phyloP scores from a whole-genome alignment of 2,888 invertebrate genomes.

The Aricia artaxerxes region DNA sequence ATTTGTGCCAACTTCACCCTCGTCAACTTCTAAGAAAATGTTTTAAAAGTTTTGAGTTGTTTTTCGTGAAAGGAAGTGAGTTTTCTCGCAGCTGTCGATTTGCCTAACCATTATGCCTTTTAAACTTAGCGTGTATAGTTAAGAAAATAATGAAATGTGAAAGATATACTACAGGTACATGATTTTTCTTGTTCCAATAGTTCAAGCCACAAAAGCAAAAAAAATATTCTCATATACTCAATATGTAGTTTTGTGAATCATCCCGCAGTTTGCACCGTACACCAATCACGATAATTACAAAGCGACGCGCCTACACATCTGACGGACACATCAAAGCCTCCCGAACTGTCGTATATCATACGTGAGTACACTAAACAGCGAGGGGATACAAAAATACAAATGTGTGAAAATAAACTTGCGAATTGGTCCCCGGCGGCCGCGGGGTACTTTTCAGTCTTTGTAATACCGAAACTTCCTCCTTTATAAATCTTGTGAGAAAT shows the following conservation, averaged over 20 bases:
- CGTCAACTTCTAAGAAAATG: constrained; percentile 15
- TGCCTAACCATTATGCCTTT: neutral
- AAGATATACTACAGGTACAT: neutral
- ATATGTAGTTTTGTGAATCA: neutral
- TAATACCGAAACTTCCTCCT: constrained; percentile 41
- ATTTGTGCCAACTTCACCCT: constrained; percentile 6
- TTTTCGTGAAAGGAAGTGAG: neutral
- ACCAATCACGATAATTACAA: constrained; percentile 26
- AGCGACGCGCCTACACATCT: neutral
- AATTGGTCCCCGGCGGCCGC: constrained; percentile 54
- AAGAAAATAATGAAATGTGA: neutral
- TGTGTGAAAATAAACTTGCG: constrained; percentile 56
- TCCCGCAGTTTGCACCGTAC: neutral
- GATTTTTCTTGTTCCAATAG: too few species aligned
- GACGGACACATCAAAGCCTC: constrained; percentile 3
- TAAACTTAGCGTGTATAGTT: neutral
- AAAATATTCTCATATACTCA: neutral
- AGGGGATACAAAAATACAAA: constrained; percentile 40
- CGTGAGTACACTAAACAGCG: neutral
- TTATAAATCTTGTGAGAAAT: constrained; percentile 44
- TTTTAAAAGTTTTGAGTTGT: neutral
- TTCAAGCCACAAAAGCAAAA: too few species aligned
- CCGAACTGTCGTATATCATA: neutral
- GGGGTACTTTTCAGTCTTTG: constrained; percentile 40
- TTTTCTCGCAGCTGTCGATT: neutral